Conservation (phyloP, 2,888 invertebrate species). For the Malthinus flaveolus region DNA sequence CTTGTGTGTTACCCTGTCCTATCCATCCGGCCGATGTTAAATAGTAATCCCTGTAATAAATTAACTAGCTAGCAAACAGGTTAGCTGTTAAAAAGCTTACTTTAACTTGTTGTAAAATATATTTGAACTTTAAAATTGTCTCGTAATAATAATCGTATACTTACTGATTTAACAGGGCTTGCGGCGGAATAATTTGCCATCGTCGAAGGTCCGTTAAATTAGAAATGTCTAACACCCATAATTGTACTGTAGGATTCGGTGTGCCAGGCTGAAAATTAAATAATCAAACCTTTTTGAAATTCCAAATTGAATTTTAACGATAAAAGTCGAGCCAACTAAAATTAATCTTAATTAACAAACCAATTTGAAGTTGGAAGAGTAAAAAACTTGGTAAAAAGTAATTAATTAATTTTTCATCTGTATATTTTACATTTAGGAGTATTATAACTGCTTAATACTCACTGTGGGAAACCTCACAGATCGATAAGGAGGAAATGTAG, state of each 20-base stretch:
- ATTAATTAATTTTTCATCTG: not conserved
- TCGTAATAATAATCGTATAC: constrained; percentile 49
- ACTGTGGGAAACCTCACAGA: constrained; percentile 85
- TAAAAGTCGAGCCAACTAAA: too few species aligned
- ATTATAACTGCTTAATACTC: constrained; percentile 39
- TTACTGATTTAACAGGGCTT: constrained; percentile 78
- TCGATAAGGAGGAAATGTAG: constrained; percentile 76
- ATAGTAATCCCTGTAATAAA: constrained; percentile 79
- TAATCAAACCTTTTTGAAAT: constrained; percentile 5
- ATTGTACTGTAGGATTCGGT: constrained; percentile 79
- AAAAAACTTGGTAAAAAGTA: not conserved
- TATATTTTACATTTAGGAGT: not conserved
- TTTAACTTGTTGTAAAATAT: not conserved
- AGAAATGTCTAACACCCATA: constrained; percentile 79
- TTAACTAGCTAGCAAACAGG: not conserved
- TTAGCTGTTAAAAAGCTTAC: constrained; percentile 7
- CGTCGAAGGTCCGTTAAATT: constrained; percentile 67
- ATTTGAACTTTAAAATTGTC: not conserved
- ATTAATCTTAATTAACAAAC: not conserved
- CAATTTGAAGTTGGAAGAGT: not conserved
- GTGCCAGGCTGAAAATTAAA: constrained; percentile 69
- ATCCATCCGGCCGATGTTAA: constrained; percentile 92
- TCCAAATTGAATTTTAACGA: too few species aligned
- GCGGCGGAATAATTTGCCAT: constrained; percentile 74
- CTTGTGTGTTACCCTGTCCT: constrained; percentile 73